These are phyloP conservation scores for Chrosomus eos DNA, from an alignment of 2,797 vertebrate species.

Conservation along the genomic window DNA sequence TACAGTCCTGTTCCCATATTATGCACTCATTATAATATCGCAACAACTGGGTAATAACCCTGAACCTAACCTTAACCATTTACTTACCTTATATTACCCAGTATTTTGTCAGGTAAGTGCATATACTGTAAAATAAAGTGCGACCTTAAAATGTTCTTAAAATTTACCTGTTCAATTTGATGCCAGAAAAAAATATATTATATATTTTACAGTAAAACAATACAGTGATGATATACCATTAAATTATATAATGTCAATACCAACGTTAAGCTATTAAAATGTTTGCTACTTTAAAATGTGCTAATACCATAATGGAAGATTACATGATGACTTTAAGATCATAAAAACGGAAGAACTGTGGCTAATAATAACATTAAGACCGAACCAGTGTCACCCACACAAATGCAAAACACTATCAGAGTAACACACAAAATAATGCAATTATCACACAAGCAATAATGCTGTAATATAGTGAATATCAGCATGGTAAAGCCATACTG, in stretches of 20 bases:
- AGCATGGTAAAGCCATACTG: neutral
- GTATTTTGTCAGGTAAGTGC: no score
- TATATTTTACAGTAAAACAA: neutral
- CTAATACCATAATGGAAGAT: neutral
- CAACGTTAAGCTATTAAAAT: neutral
- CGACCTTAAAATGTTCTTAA: neutral
- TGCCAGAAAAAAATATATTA: neutral
- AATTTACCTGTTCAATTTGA: neutral
- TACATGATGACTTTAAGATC: neutral
- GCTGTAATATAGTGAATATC: neutral
- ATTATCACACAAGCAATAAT: neutral
- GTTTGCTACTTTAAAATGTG: neutral
- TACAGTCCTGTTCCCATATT: no score
- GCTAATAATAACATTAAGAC: constrained; percentile 4
- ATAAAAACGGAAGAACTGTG: neutral
- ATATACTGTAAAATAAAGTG: no score
- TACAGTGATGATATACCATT: no score
- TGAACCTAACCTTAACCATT: no score
- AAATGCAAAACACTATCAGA: constrained; percentile 6
- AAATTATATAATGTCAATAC: neutral
- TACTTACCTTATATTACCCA: no score
- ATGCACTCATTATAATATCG: no score
- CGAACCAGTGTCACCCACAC: constrained; percentile 12
- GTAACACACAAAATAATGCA: neutral
- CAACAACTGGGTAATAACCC: no score